Evolutionary conservation across 2,797 vertebrate genomes (phyloP).

Genomic region (Coregonus ussuriensis): DNA sequence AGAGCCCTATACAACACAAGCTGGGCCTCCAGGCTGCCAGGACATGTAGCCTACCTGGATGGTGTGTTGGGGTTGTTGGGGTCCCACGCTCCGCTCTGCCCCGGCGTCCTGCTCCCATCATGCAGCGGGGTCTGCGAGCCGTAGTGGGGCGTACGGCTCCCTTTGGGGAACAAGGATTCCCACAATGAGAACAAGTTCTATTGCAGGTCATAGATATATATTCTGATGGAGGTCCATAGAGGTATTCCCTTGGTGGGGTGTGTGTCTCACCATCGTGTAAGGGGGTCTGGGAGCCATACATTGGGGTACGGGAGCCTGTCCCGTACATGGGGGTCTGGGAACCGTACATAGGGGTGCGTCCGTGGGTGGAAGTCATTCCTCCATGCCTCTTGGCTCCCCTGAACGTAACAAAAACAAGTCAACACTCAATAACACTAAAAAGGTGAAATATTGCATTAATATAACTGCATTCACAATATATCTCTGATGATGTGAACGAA

Average conservation of each 20-base stretch:
- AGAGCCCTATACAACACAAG: background rate
- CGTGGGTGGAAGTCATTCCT: conserved; percentile 84
- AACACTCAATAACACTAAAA: background rate
- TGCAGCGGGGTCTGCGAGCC: conserved; percentile 93
- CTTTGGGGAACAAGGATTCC: conserved; percentile 53
- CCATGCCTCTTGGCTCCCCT: conserved; percentile 84
- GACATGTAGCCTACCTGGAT: conserved; percentile 76
- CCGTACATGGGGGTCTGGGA: conserved; percentile 94
- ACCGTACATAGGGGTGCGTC: conserved; percentile 90
- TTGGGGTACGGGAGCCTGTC: conserved; percentile 90
- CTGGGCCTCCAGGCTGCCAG: background rate
- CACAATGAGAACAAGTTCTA: no score
- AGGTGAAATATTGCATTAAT: background rate
- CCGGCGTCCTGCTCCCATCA: conserved; percentile 92
- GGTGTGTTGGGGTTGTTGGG: conserved; percentile 95
- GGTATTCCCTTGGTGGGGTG: background rate
- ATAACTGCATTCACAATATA: background rate
- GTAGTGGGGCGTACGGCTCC: conserved; percentile 91
- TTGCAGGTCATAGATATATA: background rate
- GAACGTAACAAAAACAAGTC: background rate
- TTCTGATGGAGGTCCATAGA: background rate
- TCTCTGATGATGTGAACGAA: conserved; percentile 56
- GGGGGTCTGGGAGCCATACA: conserved; percentile 94
- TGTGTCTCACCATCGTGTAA: conserved; percentile 85
- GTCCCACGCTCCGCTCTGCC: conserved; percentile 95